Percentiles rank a stretch among this genome's conserved stretches.
phyloP scores from a whole-genome alignment of 2,888 invertebrate genomes.

The Pseudococcus jackbeardsleyi region DNA sequence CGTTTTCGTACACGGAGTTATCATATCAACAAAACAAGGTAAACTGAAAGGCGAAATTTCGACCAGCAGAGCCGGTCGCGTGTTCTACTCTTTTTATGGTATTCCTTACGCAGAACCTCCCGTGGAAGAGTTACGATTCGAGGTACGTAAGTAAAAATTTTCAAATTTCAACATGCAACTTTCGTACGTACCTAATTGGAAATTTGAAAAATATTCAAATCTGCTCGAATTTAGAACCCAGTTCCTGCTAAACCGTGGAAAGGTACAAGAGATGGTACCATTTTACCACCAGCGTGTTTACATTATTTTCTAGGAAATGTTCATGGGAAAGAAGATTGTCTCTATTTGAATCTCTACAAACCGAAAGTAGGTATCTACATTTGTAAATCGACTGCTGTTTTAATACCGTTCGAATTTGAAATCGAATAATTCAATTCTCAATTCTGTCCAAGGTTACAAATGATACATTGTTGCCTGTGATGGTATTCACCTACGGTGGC shows the following conservation, averaged over 20 bases:
- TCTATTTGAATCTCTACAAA: not conserved
- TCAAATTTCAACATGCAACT: not conserved
- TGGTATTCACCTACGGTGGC: conserved; percentile 72
- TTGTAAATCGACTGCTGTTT: too few species aligned
- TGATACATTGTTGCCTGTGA: conserved; percentile 68
- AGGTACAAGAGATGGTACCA: conserved; percentile 70
- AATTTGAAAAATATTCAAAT: not conserved
- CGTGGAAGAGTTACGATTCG: conserved; percentile 70
- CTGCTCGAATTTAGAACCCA: conserved; percentile 67
- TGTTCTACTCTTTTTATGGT: conserved; percentile 69
- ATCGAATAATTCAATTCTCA: too few species aligned
- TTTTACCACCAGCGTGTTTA: conserved; percentile 69
- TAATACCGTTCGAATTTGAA: too few species aligned
- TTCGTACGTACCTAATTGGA: not conserved
- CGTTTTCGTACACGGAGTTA: not conserved
- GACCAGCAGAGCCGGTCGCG: conserved; percentile 68
- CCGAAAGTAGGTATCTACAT: conserved; percentile 72
- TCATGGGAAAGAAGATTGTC: conserved; percentile 70
- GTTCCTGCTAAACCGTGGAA: conserved; percentile 70
- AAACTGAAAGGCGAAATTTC: conserved; percentile 69
- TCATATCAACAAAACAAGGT: conserved; percentile 69
- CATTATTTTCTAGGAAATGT: conserved; percentile 49
- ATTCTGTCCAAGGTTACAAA: not conserved
- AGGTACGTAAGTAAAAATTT: conserved; percentile 68
- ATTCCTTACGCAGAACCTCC: conserved; percentile 71